Percentiles rank a stretch among this genome's conserved stretches.
Conservation (phyloP, 2,797 vertebrate genomes). For the Propithecus perrieri region DNA sequence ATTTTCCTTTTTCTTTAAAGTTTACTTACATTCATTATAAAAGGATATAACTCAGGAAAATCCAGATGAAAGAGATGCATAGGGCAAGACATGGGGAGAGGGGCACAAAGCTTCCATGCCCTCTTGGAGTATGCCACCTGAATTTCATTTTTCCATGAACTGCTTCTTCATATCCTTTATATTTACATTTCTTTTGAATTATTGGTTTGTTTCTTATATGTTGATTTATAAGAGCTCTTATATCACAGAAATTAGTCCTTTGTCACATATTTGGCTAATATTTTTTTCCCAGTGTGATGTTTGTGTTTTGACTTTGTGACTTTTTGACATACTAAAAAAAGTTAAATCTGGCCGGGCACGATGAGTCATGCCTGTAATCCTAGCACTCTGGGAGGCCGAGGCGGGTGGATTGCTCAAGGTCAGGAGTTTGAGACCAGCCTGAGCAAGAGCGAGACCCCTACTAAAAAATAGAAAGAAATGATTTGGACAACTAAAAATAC, state of each 20-base stretch:
- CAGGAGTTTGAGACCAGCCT: too few relatives aligned
- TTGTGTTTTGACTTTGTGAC: conserved; percentile 40
- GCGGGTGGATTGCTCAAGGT: too few relatives aligned
- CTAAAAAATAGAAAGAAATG: too few relatives aligned
- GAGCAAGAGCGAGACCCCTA: too few relatives aligned
- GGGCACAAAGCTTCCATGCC: neutral
- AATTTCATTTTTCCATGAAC: neutral
- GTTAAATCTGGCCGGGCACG: too few relatives aligned
- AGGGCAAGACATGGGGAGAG: neutral
- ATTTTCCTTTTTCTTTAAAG: neutral
- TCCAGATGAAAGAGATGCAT: neutral
- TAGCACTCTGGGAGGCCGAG: too few relatives aligned
- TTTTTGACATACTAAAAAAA: neutral
- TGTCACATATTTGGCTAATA: neutral
- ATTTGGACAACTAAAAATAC: too few relatives aligned
- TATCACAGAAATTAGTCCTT: conserved; percentile 9
- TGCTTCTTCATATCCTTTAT: neutral
- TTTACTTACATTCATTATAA: neutral
- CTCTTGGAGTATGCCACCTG: neutral
- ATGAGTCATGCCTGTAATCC: too few relatives aligned
- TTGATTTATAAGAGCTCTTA: conserved; percentile 7
- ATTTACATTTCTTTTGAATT: neutral
- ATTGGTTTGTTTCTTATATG: neutral
- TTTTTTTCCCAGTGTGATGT: neutral
- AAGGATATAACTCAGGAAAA: neutral